Percentiles rank a stretch among this genome's conserved stretches.
Conservation (phyloP, 2,888 invertebrate genomes). For the Pachymerium ferrugineum region DNA sequence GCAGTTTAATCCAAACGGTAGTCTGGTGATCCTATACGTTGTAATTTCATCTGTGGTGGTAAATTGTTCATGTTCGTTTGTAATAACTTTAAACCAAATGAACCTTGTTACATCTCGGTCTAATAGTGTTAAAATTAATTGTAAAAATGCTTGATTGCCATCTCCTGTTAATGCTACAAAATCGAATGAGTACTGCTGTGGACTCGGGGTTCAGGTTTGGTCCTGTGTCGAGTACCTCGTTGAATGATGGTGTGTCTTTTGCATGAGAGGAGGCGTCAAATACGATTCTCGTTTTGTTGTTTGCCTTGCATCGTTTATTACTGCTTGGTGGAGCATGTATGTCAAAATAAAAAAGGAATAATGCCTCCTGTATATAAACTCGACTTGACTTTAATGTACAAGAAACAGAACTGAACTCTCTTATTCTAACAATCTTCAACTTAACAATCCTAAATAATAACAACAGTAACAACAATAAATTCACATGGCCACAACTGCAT, state of each 20-base stretch:
- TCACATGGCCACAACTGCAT: too few relatives aligned
- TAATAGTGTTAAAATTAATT: neutral
- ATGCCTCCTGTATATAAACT: too few relatives aligned
- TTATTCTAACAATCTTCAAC: too few relatives aligned
- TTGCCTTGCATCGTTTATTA: neutral
- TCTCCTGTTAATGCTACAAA: neutral
- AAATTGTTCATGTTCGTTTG: neutral
- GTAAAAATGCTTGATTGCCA: neutral
- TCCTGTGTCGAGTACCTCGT: neutral
- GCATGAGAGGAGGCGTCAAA: neutral
- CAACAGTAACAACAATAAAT: too few relatives aligned
- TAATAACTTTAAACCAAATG: neutral
- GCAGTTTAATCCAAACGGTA: neutral
- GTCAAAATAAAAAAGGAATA: too few relatives aligned
- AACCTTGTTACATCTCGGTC: neutral
- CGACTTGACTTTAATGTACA: too few relatives aligned
- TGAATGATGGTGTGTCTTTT: neutral
- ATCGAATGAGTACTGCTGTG: neutral
- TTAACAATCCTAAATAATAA: too few relatives aligned
- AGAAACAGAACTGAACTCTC: too few relatives aligned
- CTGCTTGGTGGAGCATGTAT: neutral
- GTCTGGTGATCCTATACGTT: neutral
- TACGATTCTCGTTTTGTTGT: neutral
- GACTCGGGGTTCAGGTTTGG: too few relatives aligned
- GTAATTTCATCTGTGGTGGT: neutral